phyloP scores from a whole-genome alignment of 2,888 invertebrate genomes.

The Ptilodon capucinus region DNA sequence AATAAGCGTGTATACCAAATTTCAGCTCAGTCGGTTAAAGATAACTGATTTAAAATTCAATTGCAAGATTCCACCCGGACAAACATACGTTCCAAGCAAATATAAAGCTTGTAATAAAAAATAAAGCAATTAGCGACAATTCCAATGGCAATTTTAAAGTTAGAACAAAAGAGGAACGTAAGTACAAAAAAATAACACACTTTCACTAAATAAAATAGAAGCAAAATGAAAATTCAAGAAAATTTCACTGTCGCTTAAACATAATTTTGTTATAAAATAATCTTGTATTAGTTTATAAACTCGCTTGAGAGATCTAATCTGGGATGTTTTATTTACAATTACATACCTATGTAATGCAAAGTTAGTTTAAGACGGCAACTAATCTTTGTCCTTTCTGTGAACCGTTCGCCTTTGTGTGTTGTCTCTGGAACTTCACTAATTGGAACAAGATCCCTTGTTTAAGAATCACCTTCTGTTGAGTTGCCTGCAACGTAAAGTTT shows the following conservation, averaged over 20 bases:
- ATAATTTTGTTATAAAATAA: neutral
- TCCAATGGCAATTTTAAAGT: too few species aligned
- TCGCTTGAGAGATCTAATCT: neutral
- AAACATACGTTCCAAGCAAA: too few species aligned
- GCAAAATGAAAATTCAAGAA: neutral
- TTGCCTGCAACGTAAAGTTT: conserved; percentile 44
- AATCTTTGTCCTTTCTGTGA: conserved; percentile 28
- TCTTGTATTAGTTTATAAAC: neutral
- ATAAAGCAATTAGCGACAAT: too few species aligned
- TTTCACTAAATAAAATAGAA: neutral
- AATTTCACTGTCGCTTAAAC: neutral
- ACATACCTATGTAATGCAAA: neutral
- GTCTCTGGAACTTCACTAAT: conserved; percentile 44
- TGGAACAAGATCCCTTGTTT: conserved; percentile 48
- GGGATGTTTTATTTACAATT: neutral
- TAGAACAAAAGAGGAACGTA: too few species aligned
- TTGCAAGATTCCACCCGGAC: too few species aligned
- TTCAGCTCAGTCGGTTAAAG: too few species aligned
- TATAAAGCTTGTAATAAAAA: too few species aligned
- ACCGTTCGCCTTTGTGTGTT: conserved; percentile 38
- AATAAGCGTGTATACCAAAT: too few species aligned
- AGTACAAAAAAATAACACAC: too few species aligned
- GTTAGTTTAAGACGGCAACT: conserved; percentile 10
- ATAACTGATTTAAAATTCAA: too few species aligned
- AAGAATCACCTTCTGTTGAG: conserved; percentile 46